Evolutionary conservation across 2,113 vertebrate genomes (phyloP).

Genomic region (Perca schrenkii): DNA sequence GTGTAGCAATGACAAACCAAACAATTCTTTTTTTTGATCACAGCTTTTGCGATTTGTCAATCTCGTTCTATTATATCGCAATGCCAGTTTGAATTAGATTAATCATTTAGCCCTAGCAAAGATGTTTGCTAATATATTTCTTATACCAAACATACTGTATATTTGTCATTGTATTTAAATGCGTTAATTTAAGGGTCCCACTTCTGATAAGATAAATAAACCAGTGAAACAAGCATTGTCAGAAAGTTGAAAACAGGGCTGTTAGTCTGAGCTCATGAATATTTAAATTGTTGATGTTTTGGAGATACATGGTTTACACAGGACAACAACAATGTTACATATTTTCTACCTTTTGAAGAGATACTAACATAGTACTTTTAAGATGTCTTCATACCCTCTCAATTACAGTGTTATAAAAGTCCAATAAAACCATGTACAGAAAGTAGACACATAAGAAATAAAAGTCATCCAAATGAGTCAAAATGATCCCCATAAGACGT

Average conservation of each 20-base stretch:
- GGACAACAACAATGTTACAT: not conserved
- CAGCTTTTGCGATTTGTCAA: too few relatives aligned
- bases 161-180: not conserved
- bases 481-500: not conserved
- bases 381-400: not conserved
- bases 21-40: too few relatives aligned
- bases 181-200: not conserved
- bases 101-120: too few relatives aligned
- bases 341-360: not conserved
- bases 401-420: not conserved
- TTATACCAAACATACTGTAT: not conserved
- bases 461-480: not conserved
- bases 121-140: not conserved
- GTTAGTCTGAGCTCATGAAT: not conserved
- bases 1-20: too few relatives aligned
- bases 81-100: too few relatives aligned
- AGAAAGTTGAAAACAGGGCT: not conserved
- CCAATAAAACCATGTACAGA: too few relatives aligned
- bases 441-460: not conserved
- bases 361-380: not conserved
- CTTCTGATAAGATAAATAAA: not conserved
- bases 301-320: not conserved
- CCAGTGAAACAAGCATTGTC: not conserved
- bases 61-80: too few relatives aligned
- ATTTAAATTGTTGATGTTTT: not conserved